These are phyloP conservation scores for Sebastes matsubarae DNA, from an alignment of 2,797 vertebrate species.

Conservation along the genomic window DNA sequence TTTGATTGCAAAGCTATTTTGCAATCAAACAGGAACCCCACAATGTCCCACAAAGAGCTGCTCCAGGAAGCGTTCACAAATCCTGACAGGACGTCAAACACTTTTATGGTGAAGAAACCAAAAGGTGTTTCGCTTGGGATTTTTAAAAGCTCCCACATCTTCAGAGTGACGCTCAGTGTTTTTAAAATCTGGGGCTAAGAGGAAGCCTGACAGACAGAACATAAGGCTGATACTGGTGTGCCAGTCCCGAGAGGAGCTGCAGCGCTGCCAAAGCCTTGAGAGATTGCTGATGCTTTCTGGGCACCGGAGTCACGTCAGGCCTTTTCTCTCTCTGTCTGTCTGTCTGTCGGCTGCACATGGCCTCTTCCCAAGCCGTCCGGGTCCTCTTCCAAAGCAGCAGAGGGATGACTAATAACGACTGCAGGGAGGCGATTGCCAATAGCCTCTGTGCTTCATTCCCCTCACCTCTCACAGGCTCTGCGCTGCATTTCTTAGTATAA, in stretches of 20 bases:
- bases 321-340: slow-evolving; percentile 23
- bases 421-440: slow-evolving; percentile 67
- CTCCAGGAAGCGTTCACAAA: slow-evolving; percentile 34
- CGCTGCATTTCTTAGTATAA: slow-evolving; percentile 66
- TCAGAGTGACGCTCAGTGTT: slow-evolving; percentile 40
- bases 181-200: slow-evolving; percentile 43
- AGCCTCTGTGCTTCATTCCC: slow-evolving; percentile 70
- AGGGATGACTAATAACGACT: slow-evolving; percentile 75
- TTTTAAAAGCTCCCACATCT: slow-evolving; percentile 42
- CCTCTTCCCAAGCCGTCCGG: slow-evolving; percentile 48
- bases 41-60: slow-evolving; percentile 39
- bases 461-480: slow-evolving; percentile 66
- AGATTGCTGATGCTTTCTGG: slow-evolving; percentile 56
- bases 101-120: slow-evolving; percentile 13
- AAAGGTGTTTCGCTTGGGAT: slow-evolving; percentile 45
- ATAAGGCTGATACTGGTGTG: slow-evolving; percentile 39
- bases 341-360: slow-evolving; percentile 52
- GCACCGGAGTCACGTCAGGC: slow-evolving; percentile 54
- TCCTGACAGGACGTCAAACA: slow-evolving; percentile 52
- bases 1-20: slow-evolving; percentile 42
- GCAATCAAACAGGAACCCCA: slow-evolving; percentile 43
- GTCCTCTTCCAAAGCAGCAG: slow-evolving; percentile 59
- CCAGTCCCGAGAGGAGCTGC: slow-evolving; percentile 58
- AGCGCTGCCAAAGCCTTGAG: slow-evolving; percentile 52
- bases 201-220: slow-evolving; percentile 60